Percentiles rank a stretch among this genome's conserved stretches.
phyloP scores from a whole-genome alignment of 2,888 invertebrate genomes.

The Melanotus villosus region DNA sequence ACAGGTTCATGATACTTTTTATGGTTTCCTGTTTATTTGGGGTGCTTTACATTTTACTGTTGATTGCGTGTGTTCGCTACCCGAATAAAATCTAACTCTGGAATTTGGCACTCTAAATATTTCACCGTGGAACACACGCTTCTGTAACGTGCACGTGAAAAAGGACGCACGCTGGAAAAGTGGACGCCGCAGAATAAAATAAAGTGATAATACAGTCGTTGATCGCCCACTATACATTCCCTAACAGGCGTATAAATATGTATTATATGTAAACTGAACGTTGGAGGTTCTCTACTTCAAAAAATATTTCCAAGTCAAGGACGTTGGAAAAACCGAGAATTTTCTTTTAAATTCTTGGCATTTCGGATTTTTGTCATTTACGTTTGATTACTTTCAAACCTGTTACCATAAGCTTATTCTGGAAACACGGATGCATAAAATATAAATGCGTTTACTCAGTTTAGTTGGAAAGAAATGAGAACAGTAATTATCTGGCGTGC shows the following conservation, averaged over 20 bases:
- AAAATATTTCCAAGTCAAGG: background rate
- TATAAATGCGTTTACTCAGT: too few species aligned
- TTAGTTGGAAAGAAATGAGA: too few species aligned
- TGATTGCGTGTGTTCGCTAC: slow-evolving; percentile 43
- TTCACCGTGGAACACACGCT: slow-evolving; percentile 17
- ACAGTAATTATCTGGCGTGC: too few species aligned
- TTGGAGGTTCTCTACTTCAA: background rate
- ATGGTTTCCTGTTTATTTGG: slow-evolving; percentile 42
- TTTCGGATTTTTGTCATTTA: too few species aligned
- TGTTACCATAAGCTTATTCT: too few species aligned
- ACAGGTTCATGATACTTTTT: slow-evolving; percentile 34
- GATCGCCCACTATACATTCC: background rate
- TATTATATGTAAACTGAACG: background rate
- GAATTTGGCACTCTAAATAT: slow-evolving; percentile 42
- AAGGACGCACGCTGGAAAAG: background rate
- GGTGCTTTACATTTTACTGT: slow-evolving; percentile 44
- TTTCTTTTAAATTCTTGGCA: too few species aligned
- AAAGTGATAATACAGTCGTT: background rate
- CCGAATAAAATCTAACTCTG: slow-evolving; percentile 40
- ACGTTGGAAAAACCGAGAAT: background rate
- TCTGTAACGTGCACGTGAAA: background rate
- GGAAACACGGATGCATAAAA: too few species aligned
- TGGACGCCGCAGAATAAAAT: slow-evolving; percentile 10
- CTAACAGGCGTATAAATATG: background rate
- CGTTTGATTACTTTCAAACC: too few species aligned